These are phyloP conservation scores for Leuciscus idus DNA, from an alignment of 2,113 vertebrate species.

Conservation along the genomic window DNA sequence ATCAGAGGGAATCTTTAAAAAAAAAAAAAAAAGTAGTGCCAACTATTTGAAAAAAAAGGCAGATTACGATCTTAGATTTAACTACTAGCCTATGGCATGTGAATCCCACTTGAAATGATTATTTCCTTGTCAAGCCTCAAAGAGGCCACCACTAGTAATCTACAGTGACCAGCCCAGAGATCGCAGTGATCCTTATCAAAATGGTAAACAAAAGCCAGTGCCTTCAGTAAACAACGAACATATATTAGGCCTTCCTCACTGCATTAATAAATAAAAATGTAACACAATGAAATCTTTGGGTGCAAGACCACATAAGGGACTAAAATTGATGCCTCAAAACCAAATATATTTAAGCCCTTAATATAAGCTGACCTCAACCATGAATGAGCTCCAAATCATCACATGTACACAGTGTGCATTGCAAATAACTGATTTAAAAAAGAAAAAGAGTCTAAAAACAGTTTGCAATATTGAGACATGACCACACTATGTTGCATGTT, in stretches of 20 bases:
- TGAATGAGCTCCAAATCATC: too few species aligned
- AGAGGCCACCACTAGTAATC: slow-evolving; percentile 8
- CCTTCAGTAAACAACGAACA: background rate
- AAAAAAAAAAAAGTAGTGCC: background rate
- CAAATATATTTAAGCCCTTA: background rate
- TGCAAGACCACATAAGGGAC: background rate
- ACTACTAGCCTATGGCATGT: background rate
- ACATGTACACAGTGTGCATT: too few species aligned
- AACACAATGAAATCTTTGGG: background rate
- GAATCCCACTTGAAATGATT: background rate
- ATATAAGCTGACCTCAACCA: too few species aligned
- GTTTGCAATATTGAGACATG: too few species aligned
- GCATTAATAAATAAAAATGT: background rate
- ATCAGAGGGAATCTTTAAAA: slow-evolving; percentile 17
- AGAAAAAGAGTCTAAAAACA: too few species aligned
- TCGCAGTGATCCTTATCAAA: background rate
- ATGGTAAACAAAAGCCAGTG: background rate
- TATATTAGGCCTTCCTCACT: background rate
- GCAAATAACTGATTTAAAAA: too few species aligned
- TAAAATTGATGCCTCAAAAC: background rate
- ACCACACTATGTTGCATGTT: too few species aligned
- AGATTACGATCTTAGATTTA: background rate
- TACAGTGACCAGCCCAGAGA: slow-evolving; percentile 10
- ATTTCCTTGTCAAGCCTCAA: slow-evolving; percentile 8
- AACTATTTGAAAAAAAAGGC: background rate